A percentile compares a stretch with the other conserved stretches of the same genome.
Evolutionary conservation across 2,888 invertebrate species (phyloP).

Genomic region (Epinotia ramella): DNA sequence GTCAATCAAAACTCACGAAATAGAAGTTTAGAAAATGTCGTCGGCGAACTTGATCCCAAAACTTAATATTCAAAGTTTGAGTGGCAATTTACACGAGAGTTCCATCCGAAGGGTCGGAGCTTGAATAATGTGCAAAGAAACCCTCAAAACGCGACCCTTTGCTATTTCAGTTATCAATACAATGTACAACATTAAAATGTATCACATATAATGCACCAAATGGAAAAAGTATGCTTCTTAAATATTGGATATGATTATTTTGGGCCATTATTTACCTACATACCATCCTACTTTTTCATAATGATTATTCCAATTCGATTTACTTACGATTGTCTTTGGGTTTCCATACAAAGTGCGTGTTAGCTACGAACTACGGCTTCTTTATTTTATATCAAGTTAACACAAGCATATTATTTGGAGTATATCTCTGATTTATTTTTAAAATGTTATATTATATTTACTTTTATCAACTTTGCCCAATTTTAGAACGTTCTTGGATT

Average conservation of each 20-base stretch:
- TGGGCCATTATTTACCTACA: background rate
- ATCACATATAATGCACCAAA: background rate
- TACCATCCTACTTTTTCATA: background rate
- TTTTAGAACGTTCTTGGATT: background rate
- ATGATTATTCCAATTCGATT: background rate
- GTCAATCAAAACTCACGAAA: slow-evolving; percentile 49
- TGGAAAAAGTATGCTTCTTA: background rate
- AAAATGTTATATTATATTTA: too few relatives aligned
- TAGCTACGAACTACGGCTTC: too few relatives aligned
- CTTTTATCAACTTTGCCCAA: too few relatives aligned
- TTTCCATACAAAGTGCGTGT: too few relatives aligned
- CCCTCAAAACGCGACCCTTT: slow-evolving; percentile 42
- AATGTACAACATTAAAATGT: slow-evolving; percentile 1
- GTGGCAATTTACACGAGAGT: slow-evolving; percentile 69
- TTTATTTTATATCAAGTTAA: too few relatives aligned
- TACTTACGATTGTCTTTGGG: background rate
- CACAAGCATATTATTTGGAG: too few relatives aligned
- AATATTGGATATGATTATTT: background rate
- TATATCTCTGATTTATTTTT: too few relatives aligned
- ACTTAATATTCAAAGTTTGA: slow-evolving; percentile 70
- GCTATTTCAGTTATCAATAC: slow-evolving; percentile 30
- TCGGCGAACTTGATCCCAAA: slow-evolving; percentile 59
- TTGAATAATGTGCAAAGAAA: slow-evolving; percentile 62
- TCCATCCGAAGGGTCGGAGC: slow-evolving; percentile 61
- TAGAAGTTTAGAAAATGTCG: slow-evolving; percentile 48